Conservation (phyloP, 2,888 invertebrate genomes). For the Penaeus monodon region DNA sequence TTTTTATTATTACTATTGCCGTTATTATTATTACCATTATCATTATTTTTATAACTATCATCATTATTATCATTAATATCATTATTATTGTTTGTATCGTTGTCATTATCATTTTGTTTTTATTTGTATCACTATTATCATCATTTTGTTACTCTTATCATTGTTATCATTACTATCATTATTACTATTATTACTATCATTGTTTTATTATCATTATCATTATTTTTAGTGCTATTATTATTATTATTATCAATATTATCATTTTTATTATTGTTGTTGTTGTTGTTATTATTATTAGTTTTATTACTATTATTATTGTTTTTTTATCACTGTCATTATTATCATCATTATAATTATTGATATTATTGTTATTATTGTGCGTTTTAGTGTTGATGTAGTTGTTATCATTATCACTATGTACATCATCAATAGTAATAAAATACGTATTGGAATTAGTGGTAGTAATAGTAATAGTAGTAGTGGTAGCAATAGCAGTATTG, state of each 20-base stretch:
- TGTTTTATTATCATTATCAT: too few relatives aligned
- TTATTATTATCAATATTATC: background rate
- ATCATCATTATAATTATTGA: slow-evolving; percentile 10
- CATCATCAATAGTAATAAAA: background rate
- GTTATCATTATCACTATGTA: background rate
- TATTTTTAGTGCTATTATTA: background rate
- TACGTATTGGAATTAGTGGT: background rate
- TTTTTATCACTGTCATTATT: background rate
- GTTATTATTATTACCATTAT: too few relatives aligned
- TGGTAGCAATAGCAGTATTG: background rate
- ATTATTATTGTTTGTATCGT: too few relatives aligned
- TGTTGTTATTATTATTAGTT: background rate
- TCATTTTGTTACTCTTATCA: too few relatives aligned
- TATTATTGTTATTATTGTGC: background rate
- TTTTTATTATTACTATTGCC: too few relatives aligned
- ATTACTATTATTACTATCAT: too few relatives aligned
- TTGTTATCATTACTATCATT: too few relatives aligned
- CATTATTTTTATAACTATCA: too few relatives aligned
- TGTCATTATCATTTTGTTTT: too few relatives aligned
- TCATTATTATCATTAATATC: too few relatives aligned
- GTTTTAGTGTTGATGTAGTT: background rate
- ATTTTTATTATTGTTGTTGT: background rate
- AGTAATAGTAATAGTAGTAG: background rate
- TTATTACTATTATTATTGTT: background rate
- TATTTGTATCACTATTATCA: too few relatives aligned